phyloP scores from a whole-genome alignment of 2,113 vertebrate genomes.

The Planiliza haematocheilus region DNA sequence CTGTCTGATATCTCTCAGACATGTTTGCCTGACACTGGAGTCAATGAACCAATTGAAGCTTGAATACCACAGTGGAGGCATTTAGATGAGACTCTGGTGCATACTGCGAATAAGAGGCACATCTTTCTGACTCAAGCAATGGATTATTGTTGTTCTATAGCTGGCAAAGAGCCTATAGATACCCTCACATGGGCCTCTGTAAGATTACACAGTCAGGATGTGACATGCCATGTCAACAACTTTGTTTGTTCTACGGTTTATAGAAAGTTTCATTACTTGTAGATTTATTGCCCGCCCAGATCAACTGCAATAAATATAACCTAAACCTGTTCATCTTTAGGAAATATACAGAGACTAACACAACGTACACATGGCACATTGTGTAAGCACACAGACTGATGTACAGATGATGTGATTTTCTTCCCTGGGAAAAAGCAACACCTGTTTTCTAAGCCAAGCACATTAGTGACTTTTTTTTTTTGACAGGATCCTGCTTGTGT shows the following conservation, averaged over 20 bases:
- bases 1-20: constrained; percentile 61
- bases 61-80: constrained; percentile 69
- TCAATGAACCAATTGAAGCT: constrained; percentile 73
- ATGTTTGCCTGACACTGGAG: constrained; percentile 58
- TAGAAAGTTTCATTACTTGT: not conserved
- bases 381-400: constrained; percentile 5
- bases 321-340: not conserved
- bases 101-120: constrained; percentile 52
- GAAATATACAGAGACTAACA: constrained; percentile 4
- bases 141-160: constrained; percentile 60
- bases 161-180: constrained; percentile 29
- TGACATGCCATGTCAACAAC: not conserved
- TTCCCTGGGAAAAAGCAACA: constrained; percentile 49
- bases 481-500: constrained; percentile 30
- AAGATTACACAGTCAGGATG: not conserved
- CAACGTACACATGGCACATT: not conserved
- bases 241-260: not conserved
- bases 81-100: constrained; percentile 62
- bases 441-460: constrained; percentile 26
- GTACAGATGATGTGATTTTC: constrained; percentile 40
- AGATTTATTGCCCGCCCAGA: not conserved
- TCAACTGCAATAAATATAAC: not conserved
- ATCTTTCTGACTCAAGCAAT: constrained; percentile 70
- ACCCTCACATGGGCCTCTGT: not conserved
- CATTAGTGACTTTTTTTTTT: constrained; percentile 33